phyloP scores from a whole-genome alignment of 2,888 invertebrate genomes.

The Cremastobaeus sp. region DNA sequence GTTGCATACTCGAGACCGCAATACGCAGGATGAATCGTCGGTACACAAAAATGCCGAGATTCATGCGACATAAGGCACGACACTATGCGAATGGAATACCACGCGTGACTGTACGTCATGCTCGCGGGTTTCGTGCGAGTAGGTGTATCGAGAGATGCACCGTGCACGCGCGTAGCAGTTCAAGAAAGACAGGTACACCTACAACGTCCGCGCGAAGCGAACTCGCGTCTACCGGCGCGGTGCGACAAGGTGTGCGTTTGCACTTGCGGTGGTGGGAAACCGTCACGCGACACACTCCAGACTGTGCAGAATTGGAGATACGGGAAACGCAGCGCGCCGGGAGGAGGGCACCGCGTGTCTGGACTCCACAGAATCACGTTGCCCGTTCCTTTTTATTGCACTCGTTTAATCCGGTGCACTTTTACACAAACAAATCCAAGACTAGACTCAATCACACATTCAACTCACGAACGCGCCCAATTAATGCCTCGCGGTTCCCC shows the following conservation, averaged over 20 bases:
- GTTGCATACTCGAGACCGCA: slow-evolving; percentile 7
- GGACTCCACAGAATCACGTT: slow-evolving; percentile 5
- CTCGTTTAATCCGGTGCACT: not conserved
- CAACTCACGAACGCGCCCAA: not conserved
- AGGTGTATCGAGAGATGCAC: slow-evolving; percentile 41
- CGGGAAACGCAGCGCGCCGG: slow-evolving; percentile 12
- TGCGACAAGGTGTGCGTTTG: slow-evolving; percentile 18
- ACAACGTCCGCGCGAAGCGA: slow-evolving; percentile 29
- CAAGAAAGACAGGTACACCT: slow-evolving; percentile 35
- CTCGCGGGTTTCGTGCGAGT: slow-evolving; percentile 10
- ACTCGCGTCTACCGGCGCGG: slow-evolving; percentile 21
- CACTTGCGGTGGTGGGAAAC: slow-evolving; percentile 29
- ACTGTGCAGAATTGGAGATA: not conserved
- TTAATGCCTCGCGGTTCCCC: no score
- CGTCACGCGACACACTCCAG: slow-evolving; percentile 36
- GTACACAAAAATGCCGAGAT: slow-evolving; percentile 24
- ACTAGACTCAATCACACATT: not conserved
- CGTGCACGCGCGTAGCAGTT: slow-evolving; percentile 30
- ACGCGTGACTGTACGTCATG: slow-evolving; percentile 41
- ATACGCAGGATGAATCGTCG: slow-evolving; percentile 11
- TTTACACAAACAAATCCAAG: slow-evolving; percentile 13
- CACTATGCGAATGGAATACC: slow-evolving; percentile 36
- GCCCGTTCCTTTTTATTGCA: not conserved
- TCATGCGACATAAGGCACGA: slow-evolving; percentile 31
- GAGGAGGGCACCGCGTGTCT: slow-evolving; percentile 10